Evolutionary conservation across 2,888 invertebrate genomes (phyloP).

Genomic region (Oxytorus armatus): DNA sequence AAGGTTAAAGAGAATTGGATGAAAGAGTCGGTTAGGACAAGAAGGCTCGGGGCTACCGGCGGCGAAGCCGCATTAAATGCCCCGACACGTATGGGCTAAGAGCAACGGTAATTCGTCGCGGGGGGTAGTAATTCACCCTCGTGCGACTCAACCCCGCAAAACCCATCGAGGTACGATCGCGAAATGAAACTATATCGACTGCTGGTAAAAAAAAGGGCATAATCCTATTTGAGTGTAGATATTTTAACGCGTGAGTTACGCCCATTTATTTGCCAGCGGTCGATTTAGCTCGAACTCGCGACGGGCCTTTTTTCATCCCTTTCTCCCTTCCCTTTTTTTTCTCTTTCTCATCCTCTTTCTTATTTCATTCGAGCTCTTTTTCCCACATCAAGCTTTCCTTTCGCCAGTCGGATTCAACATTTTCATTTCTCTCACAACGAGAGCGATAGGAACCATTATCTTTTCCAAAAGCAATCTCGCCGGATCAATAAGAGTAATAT

Average conservation of each 20-base stretch:
- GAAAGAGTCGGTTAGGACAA: conserved; percentile 74
- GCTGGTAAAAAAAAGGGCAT: neutral
- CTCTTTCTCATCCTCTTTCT: conserved; percentile 14
- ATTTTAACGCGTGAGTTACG: neutral
- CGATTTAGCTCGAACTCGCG: conserved; percentile 20
- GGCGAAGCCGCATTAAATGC: conserved; percentile 80
- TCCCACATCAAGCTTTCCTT: neutral
- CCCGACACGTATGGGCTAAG: conserved; percentile 79
- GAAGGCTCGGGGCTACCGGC: conserved; percentile 71
- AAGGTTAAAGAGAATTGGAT: conserved; percentile 82
- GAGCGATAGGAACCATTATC: conserved; percentile 28
- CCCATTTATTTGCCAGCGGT: neutral
- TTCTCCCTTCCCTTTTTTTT: neutral
- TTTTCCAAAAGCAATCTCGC: conserved; percentile 5
- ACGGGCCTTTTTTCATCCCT: conserved; percentile 20
- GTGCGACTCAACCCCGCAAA: conserved; percentile 36
- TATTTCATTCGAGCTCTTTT: conserved; percentile 39
- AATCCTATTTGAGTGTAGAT: neutral
- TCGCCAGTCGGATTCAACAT: conserved; percentile 3
- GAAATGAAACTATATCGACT: conserved; percentile 23
- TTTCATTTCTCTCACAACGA: conserved; percentile 9
- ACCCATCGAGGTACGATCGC: conserved; percentile 28
- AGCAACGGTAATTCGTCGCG: conserved; percentile 82
- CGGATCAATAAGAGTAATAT: neutral
- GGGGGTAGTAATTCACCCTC: conserved; percentile 77